Percentiles rank a stretch among this genome's conserved stretches.
These are phyloP conservation scores for Eudyptes chrysolophus DNA, from an alignment of 2,113 vertebrate genomes.

Conservation along the genomic window DNA sequence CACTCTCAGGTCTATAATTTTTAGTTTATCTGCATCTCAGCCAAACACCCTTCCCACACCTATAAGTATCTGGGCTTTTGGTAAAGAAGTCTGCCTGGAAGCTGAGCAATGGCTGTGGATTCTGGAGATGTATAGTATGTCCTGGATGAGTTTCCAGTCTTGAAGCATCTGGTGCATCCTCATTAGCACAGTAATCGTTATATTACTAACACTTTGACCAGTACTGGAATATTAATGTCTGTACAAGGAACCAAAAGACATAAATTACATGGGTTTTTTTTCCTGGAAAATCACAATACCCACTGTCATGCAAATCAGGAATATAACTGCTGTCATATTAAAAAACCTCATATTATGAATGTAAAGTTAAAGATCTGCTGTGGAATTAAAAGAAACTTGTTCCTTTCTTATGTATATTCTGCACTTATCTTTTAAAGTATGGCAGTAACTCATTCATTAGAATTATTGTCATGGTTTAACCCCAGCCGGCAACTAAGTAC, in stretches of 20 bases:
- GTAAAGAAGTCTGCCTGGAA: not conserved
- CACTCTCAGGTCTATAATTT: not conserved
- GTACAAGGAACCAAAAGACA: not conserved
- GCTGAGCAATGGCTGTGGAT: not conserved
- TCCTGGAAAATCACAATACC: not conserved
- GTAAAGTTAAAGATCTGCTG: not conserved
- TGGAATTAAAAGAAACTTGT: not conserved
- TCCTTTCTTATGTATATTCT: not conserved
- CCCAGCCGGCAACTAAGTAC: too few relatives aligned
- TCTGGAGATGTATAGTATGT: not conserved
- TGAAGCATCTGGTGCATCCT: not conserved
- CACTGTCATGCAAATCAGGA: not conserved
- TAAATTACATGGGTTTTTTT: not conserved
- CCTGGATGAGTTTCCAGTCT: not conserved
- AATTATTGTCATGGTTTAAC: not conserved
- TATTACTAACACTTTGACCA: not conserved
- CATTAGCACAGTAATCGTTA: not conserved
- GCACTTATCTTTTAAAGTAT: not conserved
- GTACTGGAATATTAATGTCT: not conserved
- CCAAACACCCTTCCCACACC: not conserved
- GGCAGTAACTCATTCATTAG: not conserved
- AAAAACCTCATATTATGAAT: accelerated
- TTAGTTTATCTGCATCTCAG: not conserved
- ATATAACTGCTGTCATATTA: accelerated
- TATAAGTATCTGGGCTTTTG: not conserved